Conservation (phyloP, 1,140 invertebrate genomes). For the Argopecten irradians region DNA sequence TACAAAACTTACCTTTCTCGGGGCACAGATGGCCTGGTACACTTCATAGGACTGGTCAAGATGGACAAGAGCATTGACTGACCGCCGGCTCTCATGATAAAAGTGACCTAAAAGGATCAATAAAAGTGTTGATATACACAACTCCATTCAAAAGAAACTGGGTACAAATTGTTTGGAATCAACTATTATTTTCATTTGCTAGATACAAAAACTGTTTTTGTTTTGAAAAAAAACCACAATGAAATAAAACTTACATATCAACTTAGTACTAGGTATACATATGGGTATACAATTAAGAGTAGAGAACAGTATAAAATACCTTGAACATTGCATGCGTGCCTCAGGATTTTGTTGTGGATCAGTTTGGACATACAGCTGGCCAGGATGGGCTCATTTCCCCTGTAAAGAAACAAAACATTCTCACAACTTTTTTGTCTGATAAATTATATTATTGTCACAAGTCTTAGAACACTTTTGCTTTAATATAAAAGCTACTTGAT, state of each 20-base stretch:
- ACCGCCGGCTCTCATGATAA: conserved; percentile 70
- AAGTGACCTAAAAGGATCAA: conserved; percentile 66
- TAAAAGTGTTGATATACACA: neutral
- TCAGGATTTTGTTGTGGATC: conserved; percentile 71
- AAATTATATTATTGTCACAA: no score
- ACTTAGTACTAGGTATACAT: no score
- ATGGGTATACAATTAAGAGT: no score
- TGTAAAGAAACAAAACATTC: conserved; percentile 43
- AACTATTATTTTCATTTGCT: no score
- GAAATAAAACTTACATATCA: no score
- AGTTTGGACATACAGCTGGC: conserved; percentile 72
- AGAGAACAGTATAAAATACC: conserved; percentile 49
- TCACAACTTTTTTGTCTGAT: neutral
- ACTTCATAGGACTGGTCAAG: conserved; percentile 74
- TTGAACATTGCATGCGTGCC: conserved; percentile 72
- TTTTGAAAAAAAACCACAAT: no score
- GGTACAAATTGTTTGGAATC: no score
- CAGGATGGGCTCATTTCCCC: conserved; percentile 61
- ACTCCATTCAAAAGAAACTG: no score
- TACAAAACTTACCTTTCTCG: conserved; percentile 65
- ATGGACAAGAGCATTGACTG: conserved; percentile 74
- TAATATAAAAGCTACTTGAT: no score
- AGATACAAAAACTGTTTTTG: no score
- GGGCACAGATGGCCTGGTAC: conserved; percentile 67
- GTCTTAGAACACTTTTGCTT: no score